Evolutionary conservation across 2,888 invertebrate species (phyloP), one percentile per base, ranked within the genome.

Genomic region (Ophion slaviceki): DNA sequence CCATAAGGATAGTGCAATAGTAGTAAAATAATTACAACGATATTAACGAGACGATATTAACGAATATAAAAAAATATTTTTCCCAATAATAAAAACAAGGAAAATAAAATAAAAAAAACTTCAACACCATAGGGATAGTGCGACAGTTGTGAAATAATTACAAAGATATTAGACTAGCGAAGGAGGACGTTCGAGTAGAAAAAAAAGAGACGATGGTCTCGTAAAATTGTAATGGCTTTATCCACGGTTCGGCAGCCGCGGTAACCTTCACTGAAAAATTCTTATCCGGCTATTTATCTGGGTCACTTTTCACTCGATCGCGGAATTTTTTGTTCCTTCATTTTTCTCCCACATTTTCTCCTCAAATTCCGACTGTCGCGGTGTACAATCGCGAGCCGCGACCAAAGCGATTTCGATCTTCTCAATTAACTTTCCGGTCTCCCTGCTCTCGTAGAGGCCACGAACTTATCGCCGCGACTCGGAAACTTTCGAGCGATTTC

Each of bases 191-290:
- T 47, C n/a, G 47, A 61, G 28, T 53, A 59, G 45, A 59, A 61
- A 6, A 61, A 61, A 61, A 45, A 57, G 17, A 17, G 53, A 28
- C 24, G 64, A n/a, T 45, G 24, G n/a, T 17, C 11, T 78, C 77
- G 68, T 81, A 62, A 78, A 78, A 85, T 78, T 53, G 64, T 45
- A 53, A 70, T 64, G 32, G 47, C 45, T 28, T 53, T 67, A 40
- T 17, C 45, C 57, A 75, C 81, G 78, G 68, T 78, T 66, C 68
- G 78, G 28, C 61, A 68, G 24, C 8, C 47, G 32, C 7, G 77
- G 70, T 78, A 72, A 59, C 68, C 80, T 80, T 84, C 80, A 77
- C 80, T 77, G 80, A 14, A 80, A 36, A 71, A 47, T 64, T 80
- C 76, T 76, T 67, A 40, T 71, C 45, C 66, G 24, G 10, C 61